Base-by-base conservation (phyloP, 2,113 vertebrate species). In the Scomber scombrus region DNA sequence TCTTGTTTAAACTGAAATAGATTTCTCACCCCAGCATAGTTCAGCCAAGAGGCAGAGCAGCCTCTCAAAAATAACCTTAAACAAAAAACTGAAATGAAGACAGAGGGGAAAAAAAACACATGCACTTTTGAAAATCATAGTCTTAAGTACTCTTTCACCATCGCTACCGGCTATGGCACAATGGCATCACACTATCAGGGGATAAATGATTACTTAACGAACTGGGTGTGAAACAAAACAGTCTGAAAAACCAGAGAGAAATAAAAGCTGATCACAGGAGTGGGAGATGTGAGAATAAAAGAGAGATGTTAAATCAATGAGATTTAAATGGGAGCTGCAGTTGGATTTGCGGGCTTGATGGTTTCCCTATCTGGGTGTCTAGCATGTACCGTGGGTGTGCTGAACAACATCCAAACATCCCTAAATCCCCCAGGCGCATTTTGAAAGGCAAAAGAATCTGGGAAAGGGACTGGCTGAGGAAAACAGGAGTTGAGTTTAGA, bases 361-460 rank as follows among this genome's bases (percentile, higher is more conserved):
- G 75, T 78, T 69, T 71, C 60, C 78, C 85, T 88, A 79, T 91
- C 81, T 87, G 85, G 86, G 86, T 77, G 90, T 90, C 90, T 81
- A 91, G 81, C 86, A 77, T 90, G 88, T 91, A 80, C 62, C 65
- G 85, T 89, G 90, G 90, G 88, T 88, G 90, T 88, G 84, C 86
- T 71, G 74, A 87, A 92, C 90, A 89, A 86, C 91, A 89, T 80
- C 88, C 84, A 93, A 93, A 91, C 86, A 92, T 89, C 82, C 81
- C 78, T 61, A 93, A 93, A 93, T 91, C 90, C 91, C 81, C 85
- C 46, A 45, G 86, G 92, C 78, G 69, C 85, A 88, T 87, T 91
- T 87, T 72, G 71, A 92, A 80, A 86, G 62, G 92, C 88, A 19
- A 86, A 91, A 88, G 84, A 91, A 91, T 90, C 80, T 90, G 84